phyloP scores from a whole-genome alignment of 1,140 invertebrate species.

The Amphibalanus amphitrite region DNA sequence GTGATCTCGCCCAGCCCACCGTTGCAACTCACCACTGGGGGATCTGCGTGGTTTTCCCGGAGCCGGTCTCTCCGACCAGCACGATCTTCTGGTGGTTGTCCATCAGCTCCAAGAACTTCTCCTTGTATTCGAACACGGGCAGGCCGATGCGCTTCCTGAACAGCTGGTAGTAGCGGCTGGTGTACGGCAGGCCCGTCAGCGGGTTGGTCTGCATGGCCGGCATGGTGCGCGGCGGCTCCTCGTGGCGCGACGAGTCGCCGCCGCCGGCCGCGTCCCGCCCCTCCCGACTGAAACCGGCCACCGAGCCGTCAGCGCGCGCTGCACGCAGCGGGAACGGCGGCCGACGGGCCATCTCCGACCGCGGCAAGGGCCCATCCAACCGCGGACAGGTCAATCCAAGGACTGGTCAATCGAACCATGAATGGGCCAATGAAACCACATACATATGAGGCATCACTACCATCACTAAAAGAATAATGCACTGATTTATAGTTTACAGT shows the following conservation, averaged over 20 bases:
- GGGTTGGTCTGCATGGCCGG: slow-evolving; percentile 42
- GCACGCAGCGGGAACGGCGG: background rate
- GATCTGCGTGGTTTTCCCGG: slow-evolving; percentile 77
- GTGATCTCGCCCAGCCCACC: background rate
- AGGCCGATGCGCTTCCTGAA: slow-evolving; percentile 70
- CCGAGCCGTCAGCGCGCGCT: background rate
- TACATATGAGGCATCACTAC: too few relatives aligned
- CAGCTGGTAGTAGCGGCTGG: slow-evolving; percentile 61
- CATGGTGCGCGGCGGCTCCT: background rate
- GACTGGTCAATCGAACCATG: background rate
- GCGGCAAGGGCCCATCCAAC: background rate
- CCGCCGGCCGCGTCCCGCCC: background rate
- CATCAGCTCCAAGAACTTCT: slow-evolving; percentile 85
- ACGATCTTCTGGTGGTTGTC: slow-evolving; percentile 81
- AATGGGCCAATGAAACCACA: background rate
- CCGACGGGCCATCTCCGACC: background rate
- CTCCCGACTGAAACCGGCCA: background rate
- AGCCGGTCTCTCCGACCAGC: slow-evolving; percentile 88
- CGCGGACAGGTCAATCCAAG: background rate
- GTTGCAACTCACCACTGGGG: slow-evolving; percentile 36
- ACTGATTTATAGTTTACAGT: too few relatives aligned
- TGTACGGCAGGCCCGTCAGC: slow-evolving; percentile 54
- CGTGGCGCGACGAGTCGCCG: background rate
- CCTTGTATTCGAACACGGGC: slow-evolving; percentile 94
- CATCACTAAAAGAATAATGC: too few relatives aligned